Evolutionary conservation across 2,888 invertebrate species (phyloP).

Genomic region (Teinopalpus imperialis): DNA sequence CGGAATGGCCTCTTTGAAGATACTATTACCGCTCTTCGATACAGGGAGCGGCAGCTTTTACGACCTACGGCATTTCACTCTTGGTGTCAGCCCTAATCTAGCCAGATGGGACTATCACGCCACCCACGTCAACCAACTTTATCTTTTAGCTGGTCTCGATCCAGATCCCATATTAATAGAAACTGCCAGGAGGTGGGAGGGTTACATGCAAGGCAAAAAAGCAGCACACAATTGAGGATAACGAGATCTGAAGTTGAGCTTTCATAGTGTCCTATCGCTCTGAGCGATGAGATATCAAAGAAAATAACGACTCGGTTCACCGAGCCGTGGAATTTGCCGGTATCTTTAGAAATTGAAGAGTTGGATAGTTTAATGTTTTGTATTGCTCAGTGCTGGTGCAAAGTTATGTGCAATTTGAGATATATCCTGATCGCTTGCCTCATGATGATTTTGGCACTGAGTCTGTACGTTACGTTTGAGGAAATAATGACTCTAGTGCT

Average conservation of each 20-base stretch:
- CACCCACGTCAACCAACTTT: conserved; percentile 97
- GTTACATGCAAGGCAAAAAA: conserved; percentile 96
- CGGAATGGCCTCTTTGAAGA: conserved; percentile 93
- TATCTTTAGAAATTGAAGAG: neutral
- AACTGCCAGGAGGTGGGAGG: conserved; percentile 96
- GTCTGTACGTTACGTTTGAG: too few relatives aligned
- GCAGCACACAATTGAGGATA: conserved; percentile 93
- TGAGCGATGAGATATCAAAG: neutral
- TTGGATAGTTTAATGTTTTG: neutral
- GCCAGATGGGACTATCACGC: conserved; percentile 99
- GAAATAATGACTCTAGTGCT: neutral
- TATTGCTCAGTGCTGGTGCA: too few relatives aligned
- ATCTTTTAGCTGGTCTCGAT: conserved; percentile 93
- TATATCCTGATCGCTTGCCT: too few relatives aligned
- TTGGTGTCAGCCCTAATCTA: conserved; percentile 94
- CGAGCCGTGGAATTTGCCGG: conserved; percentile 8
- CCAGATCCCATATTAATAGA: conserved; percentile 89
- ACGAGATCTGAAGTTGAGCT: neutral
- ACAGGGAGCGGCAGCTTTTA: conserved; percentile 98
- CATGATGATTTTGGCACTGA: neutral
- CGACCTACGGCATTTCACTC: conserved; percentile 95
- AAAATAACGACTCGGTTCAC: neutral
- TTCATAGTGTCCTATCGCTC: conserved; percentile 24
- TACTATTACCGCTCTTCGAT: conserved; percentile 94
- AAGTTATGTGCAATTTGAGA: too few relatives aligned